Conservation (phyloP, 2,888 invertebrate genomes). For the Spisula solida region DNA sequence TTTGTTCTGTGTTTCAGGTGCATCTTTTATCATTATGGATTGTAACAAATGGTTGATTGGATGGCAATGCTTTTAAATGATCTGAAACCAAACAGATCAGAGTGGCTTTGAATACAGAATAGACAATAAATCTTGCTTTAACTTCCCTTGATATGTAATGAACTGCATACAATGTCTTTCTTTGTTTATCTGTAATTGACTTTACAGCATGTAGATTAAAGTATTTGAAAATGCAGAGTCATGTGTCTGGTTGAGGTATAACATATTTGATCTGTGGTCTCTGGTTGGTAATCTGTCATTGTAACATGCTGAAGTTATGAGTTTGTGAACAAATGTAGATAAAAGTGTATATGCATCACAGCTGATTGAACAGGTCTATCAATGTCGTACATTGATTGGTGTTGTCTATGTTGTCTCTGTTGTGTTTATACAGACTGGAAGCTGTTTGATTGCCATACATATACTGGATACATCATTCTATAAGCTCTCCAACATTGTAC, state of each 20-base stretch:
- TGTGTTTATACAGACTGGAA: neutral
- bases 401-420: neutral
- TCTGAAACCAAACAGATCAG: too few relatives aligned
- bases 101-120: too few relatives aligned
- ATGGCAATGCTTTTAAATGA: too few relatives aligned
- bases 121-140: neutral
- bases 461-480: too few relatives aligned
- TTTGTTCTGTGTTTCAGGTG: too few relatives aligned
- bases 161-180: neutral
- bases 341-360: neutral
- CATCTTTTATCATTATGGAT: too few relatives aligned
- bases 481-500: too few relatives aligned
- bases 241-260: neutral
- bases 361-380: neutral
- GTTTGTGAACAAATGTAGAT: neutral
- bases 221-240: conserved; percentile 3
- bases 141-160: neutral
- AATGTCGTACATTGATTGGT: neutral
- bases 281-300: neutral
- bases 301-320: neutral
- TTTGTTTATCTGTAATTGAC: conserved; percentile 7
- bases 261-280: neutral
- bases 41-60: too few relatives aligned
- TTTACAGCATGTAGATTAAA: neutral
- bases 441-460: neutral